These are phyloP conservation scores for Neotragus pygmaeus DNA, from an alignment of 2,113 vertebrate species.

Conservation along the genomic window DNA sequence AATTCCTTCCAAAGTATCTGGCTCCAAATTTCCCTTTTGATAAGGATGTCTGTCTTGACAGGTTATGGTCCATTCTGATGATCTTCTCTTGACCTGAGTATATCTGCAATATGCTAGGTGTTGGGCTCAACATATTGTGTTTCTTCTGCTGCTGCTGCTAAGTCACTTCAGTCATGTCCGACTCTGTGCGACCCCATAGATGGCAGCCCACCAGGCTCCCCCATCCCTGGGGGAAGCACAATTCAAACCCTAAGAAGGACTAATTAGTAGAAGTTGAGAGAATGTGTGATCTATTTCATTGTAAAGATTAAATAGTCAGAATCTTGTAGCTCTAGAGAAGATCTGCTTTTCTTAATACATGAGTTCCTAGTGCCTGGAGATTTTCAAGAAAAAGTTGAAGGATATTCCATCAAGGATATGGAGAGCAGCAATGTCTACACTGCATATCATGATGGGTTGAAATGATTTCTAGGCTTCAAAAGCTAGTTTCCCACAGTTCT, in stretches of 20 bases:
- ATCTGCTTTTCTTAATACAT: neutral
- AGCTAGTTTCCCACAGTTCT: neutral
- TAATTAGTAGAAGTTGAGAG: neutral
- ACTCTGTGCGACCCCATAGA: neutral
- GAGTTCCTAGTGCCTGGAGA: neutral
- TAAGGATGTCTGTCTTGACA: too few species aligned
- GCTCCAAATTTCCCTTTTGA: neutral
- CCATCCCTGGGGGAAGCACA: neutral
- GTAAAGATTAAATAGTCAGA: neutral
- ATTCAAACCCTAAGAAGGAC: neutral
- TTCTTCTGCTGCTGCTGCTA: neutral
- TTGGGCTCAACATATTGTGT: neutral
- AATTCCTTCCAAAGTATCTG: neutral
- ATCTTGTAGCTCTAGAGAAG: neutral
- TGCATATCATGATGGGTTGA: neutral
- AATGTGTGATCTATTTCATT: neutral
- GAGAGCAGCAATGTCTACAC: neutral
- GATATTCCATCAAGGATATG: neutral
- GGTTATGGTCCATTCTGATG: neutral
- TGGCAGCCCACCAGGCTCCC: too few species aligned
- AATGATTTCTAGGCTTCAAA: neutral
- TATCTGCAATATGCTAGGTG: neutral
- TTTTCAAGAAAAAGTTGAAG: neutral
- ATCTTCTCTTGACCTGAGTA: neutral
- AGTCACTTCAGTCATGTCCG: accelerated